Evolutionary conservation across 2,797 vertebrate genomes (phyloP), one percentile per base, ranked within the genome.

Genomic region (Channallabes apus): DNA sequence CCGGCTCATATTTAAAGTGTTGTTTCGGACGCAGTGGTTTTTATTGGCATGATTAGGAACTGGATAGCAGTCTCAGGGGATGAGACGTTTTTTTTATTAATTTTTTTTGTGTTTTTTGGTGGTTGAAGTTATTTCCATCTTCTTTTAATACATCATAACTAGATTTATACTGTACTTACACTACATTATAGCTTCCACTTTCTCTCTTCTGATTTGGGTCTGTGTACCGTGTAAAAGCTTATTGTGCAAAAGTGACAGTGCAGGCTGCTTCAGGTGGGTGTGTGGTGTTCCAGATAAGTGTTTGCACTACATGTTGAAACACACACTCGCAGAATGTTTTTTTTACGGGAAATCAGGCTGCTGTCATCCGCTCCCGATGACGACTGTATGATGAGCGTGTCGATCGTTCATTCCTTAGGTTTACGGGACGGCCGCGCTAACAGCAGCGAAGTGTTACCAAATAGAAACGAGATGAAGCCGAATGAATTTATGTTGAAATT

Each of bases 271-370:
- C n/a, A 62, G 12, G n/a, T 79, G 77, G 84, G 86, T 72, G 88
- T 86, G 80, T 86, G 82, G 32, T 64, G 71, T 87, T 84, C 87
- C 80, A 85, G 87, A 20, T 87, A 89, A 88, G n/a, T 75, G 32
- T 38, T 82, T 54, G 56, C 61, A 29, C 85, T 91, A 86, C 91
- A 84, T 91, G 93, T 94, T 90, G 91, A 92, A 93, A 94, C 94
- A 92, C 89, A 90, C 91, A 89, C 91, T 91, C 20, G 38, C 86
- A 91, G 91, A 94, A 92, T 91, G 88, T 86, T 83, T 12, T 86
- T 83, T 12, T 87, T 41, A 41, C 24, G 32, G 77, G 77, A 79
- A 79, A 62, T 35, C 11, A 41, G 17, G 79, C 65, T 51, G 77
- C n/a, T 0, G 6, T 84, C 35, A 67, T 64, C 79, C 3, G 7